Evolutionary conservation across 2,797 vertebrate species (phyloP).

Genomic region (Anguilla obscura): DNA sequence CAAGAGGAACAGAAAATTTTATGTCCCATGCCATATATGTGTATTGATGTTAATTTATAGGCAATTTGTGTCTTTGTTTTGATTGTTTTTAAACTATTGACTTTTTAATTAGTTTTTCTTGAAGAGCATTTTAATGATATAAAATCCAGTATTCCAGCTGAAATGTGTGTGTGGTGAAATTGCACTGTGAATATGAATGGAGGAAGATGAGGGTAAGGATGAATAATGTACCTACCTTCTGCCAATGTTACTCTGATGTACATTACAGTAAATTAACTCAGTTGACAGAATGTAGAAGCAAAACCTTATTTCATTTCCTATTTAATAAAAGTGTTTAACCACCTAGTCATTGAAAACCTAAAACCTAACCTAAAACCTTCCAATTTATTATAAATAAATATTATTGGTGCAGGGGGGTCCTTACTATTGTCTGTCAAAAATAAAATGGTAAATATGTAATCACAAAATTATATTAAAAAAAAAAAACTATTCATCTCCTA

Average conservation of each 20-base stretch:
- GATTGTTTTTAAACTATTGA: neutral
- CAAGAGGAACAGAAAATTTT: neutral
- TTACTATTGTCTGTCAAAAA: neutral
- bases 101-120: neutral
- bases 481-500: neutral
- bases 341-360: neutral
- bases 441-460: neutral
- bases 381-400: neutral
- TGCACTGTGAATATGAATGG: neutral
- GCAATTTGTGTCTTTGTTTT: neutral
- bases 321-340: neutral
- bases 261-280: neutral
- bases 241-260: constrained; percentile 4
- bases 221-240: neutral
- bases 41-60: constrained; percentile 9
- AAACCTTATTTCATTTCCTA: neutral
- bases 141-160: neutral
- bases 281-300: neutral
- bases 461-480: neutral
- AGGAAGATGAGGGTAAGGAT: neutral
- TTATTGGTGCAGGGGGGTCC: neutral
- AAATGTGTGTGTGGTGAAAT: neutral
- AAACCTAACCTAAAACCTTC: neutral
- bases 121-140: neutral
- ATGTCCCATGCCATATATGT: neutral